Evolutionary conservation across 2,888 invertebrate species (phyloP), one percentile per base, ranked within the genome.

Genomic region (Prosapia bicincta): DNA sequence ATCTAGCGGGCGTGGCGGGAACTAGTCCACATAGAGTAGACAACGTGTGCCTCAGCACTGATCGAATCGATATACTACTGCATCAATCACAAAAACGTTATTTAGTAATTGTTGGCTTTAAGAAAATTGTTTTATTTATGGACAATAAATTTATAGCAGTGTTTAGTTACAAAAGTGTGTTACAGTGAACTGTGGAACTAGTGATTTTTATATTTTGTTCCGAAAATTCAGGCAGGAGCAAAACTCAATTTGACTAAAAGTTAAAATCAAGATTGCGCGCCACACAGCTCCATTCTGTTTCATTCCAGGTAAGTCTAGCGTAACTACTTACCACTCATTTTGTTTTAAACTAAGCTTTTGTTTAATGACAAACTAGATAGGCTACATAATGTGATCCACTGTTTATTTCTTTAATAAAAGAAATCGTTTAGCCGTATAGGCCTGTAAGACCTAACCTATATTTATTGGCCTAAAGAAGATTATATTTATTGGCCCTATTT

Each of bases 1-100:
- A 66, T n/a, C 74, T 74, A 66, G 26, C 74, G 74, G 74, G 69
- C 74, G 74, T 54, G 74, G 74, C 74, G 65, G 20, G 74, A 74
- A 74, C 74, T 74, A 74, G 15, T 69, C 26, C 74, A 20, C 54
- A 54, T 54, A 20, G 54, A 54, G 54, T 54, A 54, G 54, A 54
- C 54, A 54, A 54, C 54, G 74, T 74, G 69, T 65, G 28, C 69
- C 25, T 23, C 26, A 23, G 26, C 69, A 25, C 69, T 69, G 54
- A 54, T 54, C 24, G 65, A 74, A 74, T 74, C 74, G 74, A 74
- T 74, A 74, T 54, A 54, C 54, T 13, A 54, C 54, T 54, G 54
- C 54, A 20, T 54, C 54, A 54, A 54, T 20, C 54, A 54, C 54
- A 54, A 54, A 54, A 54, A 20, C 54, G 20, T n/a, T 54, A 54